Evolutionary conservation across 2,797 vertebrate species (phyloP).

Genomic region (Acanthornis magna): DNA sequence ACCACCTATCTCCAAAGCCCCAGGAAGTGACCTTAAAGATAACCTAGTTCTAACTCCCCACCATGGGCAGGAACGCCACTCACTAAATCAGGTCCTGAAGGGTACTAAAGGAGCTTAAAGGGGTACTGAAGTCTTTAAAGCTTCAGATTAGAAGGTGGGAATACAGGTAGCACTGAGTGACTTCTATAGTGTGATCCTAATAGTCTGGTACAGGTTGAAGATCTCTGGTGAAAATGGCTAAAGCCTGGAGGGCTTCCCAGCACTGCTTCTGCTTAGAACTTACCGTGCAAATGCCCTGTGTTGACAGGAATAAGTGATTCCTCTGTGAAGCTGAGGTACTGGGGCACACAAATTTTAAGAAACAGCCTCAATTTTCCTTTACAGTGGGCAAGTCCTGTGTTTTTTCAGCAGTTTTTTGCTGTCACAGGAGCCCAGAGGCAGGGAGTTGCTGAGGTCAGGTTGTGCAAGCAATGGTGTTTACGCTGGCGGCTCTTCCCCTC

Average conservation of each 20-base stretch:
- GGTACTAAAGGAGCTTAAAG: not conserved
- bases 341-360: not conserved
- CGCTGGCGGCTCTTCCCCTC: not conserved
- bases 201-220: not conserved
- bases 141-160: not conserved
- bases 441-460: not conserved
- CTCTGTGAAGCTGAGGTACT: not conserved
- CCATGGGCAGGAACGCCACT: too few relatives aligned
- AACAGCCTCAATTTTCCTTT: not conserved
- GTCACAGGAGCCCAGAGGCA: not conserved
- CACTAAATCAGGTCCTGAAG: not conserved
- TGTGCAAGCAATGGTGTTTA: not conserved
- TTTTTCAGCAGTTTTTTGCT: not conserved
- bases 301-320: not conserved
- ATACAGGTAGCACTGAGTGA: accelerated
- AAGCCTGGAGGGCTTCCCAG: not conserved
- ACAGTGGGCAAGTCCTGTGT: not conserved
- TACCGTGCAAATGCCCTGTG: accelerated
- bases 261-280: not conserved
- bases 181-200: accelerated
- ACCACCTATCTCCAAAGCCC: not conserved
- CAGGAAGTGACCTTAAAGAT: not conserved
- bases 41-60: not conserved
- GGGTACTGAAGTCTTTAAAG: not conserved
- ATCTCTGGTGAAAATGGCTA: not conserved